A percentile compares a stretch with the other conserved stretches of the same genome.
phyloP scores from a whole-genome alignment of 1,140 invertebrate species.

The Drosophila lowei region DNA sequence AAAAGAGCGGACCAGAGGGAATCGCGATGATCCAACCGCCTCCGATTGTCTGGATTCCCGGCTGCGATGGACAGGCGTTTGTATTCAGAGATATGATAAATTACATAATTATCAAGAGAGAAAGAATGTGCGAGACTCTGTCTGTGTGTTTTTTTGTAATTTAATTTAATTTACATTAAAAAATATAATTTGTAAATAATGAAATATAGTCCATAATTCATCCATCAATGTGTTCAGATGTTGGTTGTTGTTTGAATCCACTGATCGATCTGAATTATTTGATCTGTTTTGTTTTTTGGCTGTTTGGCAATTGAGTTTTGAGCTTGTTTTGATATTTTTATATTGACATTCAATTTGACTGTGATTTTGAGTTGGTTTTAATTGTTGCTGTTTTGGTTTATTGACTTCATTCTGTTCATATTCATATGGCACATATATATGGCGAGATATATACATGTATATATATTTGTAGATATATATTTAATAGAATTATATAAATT shows the following conservation, averaged over 20 bases:
- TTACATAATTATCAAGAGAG: neutral
- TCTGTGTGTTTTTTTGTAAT: conserved; percentile 59
- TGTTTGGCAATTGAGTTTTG: conserved; percentile 49
- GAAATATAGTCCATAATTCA: conserved; percentile 75
- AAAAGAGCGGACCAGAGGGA: no score
- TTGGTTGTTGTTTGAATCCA: conserved; percentile 62
- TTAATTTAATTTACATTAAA: conserved; percentile 80
- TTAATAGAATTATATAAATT: conserved; percentile 51
- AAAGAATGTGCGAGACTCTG: conserved; percentile 38
- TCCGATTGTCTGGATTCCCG: no score
- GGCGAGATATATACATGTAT: conserved; percentile 50
- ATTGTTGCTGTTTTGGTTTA: conserved; percentile 54
- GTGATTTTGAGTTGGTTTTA: conserved; percentile 54
- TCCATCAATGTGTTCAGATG: conserved; percentile 69
- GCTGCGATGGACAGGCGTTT: no score
- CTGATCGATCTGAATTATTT: conserved; percentile 70
- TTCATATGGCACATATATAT: conserved; percentile 47
- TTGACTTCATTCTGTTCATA: conserved; percentile 60
- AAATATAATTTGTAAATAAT: conserved; percentile 80
- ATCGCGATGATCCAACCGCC: no score
- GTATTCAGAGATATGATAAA: no score
- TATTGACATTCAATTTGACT: conserved; percentile 29
- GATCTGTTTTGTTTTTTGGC: no score
- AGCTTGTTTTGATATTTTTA: conserved; percentile 19
- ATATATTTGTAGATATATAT: conserved; percentile 50